These are phyloP conservation scores for Eilema griseolum DNA, from an alignment of 2,888 invertebrate species.

Conservation along the genomic window DNA sequence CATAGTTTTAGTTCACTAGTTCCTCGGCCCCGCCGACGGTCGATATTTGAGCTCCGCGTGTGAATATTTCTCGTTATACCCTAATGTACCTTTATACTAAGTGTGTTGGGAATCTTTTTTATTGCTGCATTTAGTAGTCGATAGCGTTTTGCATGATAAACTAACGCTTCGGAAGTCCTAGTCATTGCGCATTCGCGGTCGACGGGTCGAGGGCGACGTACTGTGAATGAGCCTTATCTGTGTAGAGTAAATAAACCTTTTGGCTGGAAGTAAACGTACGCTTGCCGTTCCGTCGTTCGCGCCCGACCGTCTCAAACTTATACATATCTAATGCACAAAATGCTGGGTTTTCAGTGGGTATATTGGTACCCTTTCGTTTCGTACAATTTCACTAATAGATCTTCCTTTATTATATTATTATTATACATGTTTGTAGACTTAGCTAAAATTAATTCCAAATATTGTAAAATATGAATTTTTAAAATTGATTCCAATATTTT, in stretches of 20 bases:
- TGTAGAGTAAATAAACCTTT: neutral
- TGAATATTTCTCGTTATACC: conserved; percentile 15
- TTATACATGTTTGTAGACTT: conserved; percentile 60
- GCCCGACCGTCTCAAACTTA: conserved; percentile 30
- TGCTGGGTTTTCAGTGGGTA: conserved; percentile 51
- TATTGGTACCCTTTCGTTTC: conserved; percentile 58
- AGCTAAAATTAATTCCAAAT: conserved; percentile 55
- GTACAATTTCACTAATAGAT: conserved; percentile 57
- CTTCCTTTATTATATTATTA: conserved; percentile 57
- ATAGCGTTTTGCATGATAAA: conserved; percentile 57
- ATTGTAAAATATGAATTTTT: conserved; percentile 55
- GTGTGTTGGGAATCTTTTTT: conserved; percentile 51
- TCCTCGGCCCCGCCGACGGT: conserved; percentile 21
- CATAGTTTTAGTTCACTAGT: conserved; percentile 61
- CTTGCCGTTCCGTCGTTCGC: conserved; percentile 5
- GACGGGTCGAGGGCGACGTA: conserved; percentile 22
- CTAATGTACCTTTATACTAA: conserved; percentile 31
- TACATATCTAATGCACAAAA: conserved; percentile 54
- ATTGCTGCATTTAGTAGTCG: conserved; percentile 68
- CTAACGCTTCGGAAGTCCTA: conserved; percentile 66
- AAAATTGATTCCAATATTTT: conserved; percentile 70
- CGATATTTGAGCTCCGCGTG: conserved; percentile 14
- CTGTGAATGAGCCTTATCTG: conserved; percentile 21
- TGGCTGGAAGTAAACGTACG: neutral
- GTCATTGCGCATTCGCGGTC: conserved; percentile 57